phyloP scores from a whole-genome alignment of 2,113 vertebrate genomes.

The Leptodactylus fuscus region DNA sequence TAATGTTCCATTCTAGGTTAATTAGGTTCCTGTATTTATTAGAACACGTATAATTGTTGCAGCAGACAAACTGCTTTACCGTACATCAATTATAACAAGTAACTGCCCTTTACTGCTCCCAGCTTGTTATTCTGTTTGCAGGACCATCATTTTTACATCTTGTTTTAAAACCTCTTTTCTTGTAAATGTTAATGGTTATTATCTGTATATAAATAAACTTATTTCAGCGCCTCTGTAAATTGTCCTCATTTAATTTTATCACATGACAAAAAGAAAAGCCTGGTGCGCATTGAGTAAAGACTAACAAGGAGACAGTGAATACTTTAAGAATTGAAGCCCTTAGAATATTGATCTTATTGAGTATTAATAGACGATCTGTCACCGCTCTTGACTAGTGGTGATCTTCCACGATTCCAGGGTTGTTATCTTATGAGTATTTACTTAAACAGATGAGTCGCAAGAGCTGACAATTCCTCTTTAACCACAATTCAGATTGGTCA shows the following conservation, averaged over 20 bases:
- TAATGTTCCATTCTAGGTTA: neutral
- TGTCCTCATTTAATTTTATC: conserved; percentile 16
- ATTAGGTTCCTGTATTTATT: conserved; percentile 9
- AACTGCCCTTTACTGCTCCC: conserved; percentile 15
- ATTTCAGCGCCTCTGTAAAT: neutral
- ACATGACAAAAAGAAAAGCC: neutral
- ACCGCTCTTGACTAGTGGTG: too few species aligned
- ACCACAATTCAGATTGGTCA: too few species aligned
- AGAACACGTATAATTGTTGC: neutral
- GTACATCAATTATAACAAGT: conserved; percentile 40
- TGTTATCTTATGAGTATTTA: too few species aligned
- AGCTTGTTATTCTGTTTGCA: conserved; percentile 44
- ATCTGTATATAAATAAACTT: conserved; percentile 33
- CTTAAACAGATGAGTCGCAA: too few species aligned
- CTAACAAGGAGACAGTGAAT: neutral
- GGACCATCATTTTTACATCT: neutral
- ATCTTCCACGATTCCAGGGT: too few species aligned
- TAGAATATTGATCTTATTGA: neutral
- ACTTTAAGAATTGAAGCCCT: neutral
- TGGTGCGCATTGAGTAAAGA: neutral
- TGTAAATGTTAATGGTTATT: conserved; percentile 55
- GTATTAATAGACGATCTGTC: neutral
- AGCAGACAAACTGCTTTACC: neutral
- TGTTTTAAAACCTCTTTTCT: conserved; percentile 23
- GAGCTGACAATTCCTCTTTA: too few species aligned